A percentile compares a stretch with the other conserved stretches of the same genome.
Conservation (phyloP, 2,888 invertebrate genomes). For the Abrostola tripartita region DNA sequence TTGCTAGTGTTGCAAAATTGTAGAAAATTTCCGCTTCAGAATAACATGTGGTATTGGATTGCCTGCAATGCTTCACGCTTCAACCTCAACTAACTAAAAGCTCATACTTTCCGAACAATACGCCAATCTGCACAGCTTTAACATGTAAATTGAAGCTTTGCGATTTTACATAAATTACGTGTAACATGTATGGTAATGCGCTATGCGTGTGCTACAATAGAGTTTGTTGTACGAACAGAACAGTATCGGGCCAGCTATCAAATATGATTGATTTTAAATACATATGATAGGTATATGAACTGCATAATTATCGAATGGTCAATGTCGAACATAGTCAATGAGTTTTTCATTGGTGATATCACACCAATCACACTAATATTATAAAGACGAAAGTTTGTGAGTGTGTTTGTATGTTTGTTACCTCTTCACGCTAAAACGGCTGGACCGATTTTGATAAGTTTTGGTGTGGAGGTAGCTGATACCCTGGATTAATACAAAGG, state of each 20-base stretch:
- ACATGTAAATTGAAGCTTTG: constrained; percentile 55
- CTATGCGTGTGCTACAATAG: constrained; percentile 35
- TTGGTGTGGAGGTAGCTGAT: too few relatives aligned
- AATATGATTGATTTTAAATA: constrained; percentile 39
- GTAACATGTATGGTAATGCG: constrained; percentile 14
- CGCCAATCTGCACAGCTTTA: constrained; percentile 36
- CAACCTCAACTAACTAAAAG: constrained; percentile 17
- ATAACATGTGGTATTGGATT: neutral
- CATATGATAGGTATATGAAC: constrained; percentile 14
- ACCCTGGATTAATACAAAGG: too few relatives aligned
- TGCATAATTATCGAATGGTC: neutral
- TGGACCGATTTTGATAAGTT: too few relatives aligned
- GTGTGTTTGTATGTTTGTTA: too few relatives aligned
- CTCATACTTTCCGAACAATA: constrained; percentile 20
- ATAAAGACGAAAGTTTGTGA: too few relatives aligned
- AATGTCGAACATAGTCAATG: neutral
- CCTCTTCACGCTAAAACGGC: too few relatives aligned
- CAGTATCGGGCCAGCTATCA: constrained; percentile 19
- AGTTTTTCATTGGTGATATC: too few relatives aligned
- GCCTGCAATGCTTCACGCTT: constrained; percentile 1
- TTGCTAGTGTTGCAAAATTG: neutral
- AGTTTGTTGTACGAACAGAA: constrained; percentile 39
- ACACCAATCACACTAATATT: too few relatives aligned
- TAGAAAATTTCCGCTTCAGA: neutral
- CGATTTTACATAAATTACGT: constrained; percentile 51